These are phyloP conservation scores for Acanthococcus lagerstroemiae DNA, from an alignment of 2,888 invertebrate species.

Conservation along the genomic window DNA sequence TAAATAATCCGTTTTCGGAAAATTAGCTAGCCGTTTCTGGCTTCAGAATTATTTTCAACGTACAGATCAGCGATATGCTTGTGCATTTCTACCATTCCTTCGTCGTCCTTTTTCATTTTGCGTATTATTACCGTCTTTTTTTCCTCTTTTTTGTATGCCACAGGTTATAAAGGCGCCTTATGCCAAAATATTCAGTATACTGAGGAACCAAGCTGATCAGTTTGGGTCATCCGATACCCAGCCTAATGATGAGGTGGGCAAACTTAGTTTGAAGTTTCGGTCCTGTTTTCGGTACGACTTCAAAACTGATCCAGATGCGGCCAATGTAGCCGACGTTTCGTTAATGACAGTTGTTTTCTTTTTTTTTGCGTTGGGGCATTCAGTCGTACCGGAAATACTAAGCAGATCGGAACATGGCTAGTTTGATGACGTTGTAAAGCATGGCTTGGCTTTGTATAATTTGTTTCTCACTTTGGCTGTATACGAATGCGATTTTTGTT, in stretches of 20 bases:
- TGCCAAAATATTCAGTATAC: constrained; percentile 91
- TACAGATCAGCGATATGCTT: too few relatives aligned
- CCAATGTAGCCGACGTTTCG: background rate
- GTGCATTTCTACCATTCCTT: too few relatives aligned
- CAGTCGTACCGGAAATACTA: too few relatives aligned
- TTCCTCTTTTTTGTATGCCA: constrained; percentile 37
- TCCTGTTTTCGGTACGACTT: too few relatives aligned
- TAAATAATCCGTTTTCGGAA: background rate
- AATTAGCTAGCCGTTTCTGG: background rate
- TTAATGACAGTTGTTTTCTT: constrained; percentile 16
- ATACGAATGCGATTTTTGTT: too few relatives aligned
- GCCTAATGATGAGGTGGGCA: constrained; percentile 42
- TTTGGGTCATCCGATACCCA: constrained; percentile 56
- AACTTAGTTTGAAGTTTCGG: background rate
- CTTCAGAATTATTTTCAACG: constrained; percentile 20
- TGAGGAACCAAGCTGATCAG: constrained; percentile 80
- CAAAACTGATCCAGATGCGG: background rate
- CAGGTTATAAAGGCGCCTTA: constrained; percentile 94
- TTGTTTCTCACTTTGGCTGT: too few relatives aligned
- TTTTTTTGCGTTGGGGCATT: too few relatives aligned
- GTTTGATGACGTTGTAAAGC: too few relatives aligned
- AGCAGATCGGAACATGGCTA: too few relatives aligned
- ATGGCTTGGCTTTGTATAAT: too few relatives aligned
- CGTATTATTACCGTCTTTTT: constrained; percentile 1
- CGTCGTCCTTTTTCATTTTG: too few relatives aligned